Evolutionary conservation across 2,113 vertebrate genomes (phyloP), one percentile per base, ranked within the genome.

Genomic region (Myotis davidii): DNA sequence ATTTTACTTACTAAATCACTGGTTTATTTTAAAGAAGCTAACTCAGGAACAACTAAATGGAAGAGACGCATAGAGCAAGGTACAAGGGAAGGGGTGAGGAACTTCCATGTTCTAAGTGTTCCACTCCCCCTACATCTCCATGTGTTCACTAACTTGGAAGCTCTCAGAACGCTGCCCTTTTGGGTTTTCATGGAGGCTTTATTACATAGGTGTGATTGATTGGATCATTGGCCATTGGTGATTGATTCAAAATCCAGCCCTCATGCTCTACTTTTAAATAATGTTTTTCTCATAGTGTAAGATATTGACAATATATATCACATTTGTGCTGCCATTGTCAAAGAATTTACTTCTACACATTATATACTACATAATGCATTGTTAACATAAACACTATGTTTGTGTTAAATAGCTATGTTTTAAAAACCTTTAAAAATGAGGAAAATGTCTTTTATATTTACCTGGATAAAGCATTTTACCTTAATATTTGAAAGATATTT

Each of bases 361-460:
- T 82, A 16, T 54, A 34, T 85, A 45, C 21, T 12, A 52, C 14
- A 12, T 1, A 86, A 11, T 42, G 48, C 27, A 39, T 82, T 90
- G 34, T 94, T 94, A 29, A n/a, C 65, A 72, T 42, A 18, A 20
- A 20, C 17, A 56, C 54, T 82, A 59, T 42, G 42, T 45, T 45
- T 79, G 50, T 78, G 61, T 86, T 90, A 84, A 64, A 42, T 83
- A 88, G 25, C 72, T 72, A 45, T 32, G 64, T 87, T 92, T 61
- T 39, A 78, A 85, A 93, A 45, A 76, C 32, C 72, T 67, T 90
- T 81, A 52, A 69, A 59, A 82, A 34, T 86, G 64, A 95, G 79
- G 42, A 73, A 54, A 90, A 81, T 61, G n/a, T 59, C 29, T 90
- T 95, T 56, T 23, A 37, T n/a, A 29, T 91, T 7, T 91, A 76